Base-by-base conservation (phyloP, 2,888 invertebrate species). In the Diadegma fenestrale region DNA sequence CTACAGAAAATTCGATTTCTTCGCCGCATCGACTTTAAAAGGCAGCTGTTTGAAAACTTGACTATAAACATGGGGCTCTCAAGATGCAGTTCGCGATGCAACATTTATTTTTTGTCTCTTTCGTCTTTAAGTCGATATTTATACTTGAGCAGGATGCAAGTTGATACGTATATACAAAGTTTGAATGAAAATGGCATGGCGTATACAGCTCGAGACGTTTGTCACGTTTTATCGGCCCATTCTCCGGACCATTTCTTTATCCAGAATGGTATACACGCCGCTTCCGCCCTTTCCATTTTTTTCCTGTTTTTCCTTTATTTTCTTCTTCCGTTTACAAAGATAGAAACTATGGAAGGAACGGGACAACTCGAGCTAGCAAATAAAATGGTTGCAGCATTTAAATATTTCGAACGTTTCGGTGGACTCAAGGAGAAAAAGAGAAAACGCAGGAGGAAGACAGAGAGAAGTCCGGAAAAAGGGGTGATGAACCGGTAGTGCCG, bases 391-490 rank as follows among this genome's bases (percentile, higher is more conserved):
- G 58, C 54, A 79, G 71, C 75, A 87, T 87, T 87, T 88, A 84
- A 87, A 88, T 88, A 88, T 88, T 87, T 85, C 86, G 83, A 81
- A 75, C 81, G 76, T 88, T 88, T 54, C 41, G 80, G 63, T 22
- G 71, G 81, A 61, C 71, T 54, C 69, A 12, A 26, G 12, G 43
- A 45, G n/a, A 63, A 63, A 75, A 54, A 30, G 33, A 19, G 41
- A 26, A 19, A 22, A 64, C 58, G 51, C 2, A n/a, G 33, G 19
- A 22, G 73, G 14, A 19, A 30, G 48, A 19, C 19, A 45, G 72
- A 66, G 48, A 58, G 58, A 61, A 75, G 26, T 12, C 22, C 12
- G 12, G 22, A 54, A 58, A 22, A 26, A 14, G 26, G 63, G 51
- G 80, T 82, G 87, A 86, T 84, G 83, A 84, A 86, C 84, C 72